A percentile compares a stretch with the other conserved stretches of the same genome.
These are phyloP conservation scores for Ornithorhynchus anatinus DNA, from an alignment of 2,113 vertebrate species.

Conservation along the genomic window DNA sequence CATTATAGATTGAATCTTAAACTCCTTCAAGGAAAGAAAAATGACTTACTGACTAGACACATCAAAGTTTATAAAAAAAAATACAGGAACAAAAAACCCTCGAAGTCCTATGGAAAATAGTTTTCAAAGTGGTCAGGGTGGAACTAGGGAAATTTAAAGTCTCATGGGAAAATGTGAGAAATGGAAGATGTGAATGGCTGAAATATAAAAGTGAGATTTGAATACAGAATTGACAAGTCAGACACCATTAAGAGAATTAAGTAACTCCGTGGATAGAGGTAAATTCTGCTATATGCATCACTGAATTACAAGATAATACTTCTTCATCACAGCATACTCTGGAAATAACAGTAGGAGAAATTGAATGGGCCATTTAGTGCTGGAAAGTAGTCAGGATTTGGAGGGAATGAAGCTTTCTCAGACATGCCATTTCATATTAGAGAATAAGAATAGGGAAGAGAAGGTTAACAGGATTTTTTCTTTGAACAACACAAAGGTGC, in stretches of 20 bases:
- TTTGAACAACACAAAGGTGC: neutral
- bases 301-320: neutral
- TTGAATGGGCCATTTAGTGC: neutral
- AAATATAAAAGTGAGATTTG: neutral
- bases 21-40: neutral
- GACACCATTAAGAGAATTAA: neutral
- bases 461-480: neutral
- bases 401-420: neutral
- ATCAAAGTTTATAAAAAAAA: neutral
- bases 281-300: neutral
- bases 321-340: neutral
- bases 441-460: neutral
- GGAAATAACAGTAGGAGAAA: conserved; percentile 5
- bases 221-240: neutral
- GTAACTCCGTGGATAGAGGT: neutral
- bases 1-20: neutral
- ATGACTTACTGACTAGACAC: neutral
- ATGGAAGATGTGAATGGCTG: neutral
- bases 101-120: neutral
- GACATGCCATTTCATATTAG: neutral
- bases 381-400: neutral
- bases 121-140: neutral
- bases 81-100: neutral
- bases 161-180: neutral
- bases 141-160: neutral